A percentile compares a stretch with the other conserved stretches of the same genome.
These are phyloP conservation scores for Scopus umbretta DNA, from an alignment of 2,113 vertebrate genomes.

Conservation along the genomic window DNA sequence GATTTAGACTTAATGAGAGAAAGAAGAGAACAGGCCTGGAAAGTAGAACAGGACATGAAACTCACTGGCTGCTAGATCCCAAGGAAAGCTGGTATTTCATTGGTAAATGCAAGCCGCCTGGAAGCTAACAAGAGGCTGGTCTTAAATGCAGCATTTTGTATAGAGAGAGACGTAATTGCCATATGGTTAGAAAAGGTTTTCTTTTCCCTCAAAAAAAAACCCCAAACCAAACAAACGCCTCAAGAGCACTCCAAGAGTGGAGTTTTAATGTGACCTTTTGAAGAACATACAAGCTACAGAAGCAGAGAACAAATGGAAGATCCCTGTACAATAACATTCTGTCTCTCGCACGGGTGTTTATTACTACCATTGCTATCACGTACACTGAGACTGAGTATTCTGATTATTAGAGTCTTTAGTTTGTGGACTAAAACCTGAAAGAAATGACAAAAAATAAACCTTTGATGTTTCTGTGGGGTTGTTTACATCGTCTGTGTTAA, in stretches of 20 bases:
- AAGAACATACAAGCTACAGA: background rate
- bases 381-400: background rate
- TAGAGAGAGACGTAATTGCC: background rate
- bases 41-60: background rate
- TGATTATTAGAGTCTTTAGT: background rate
- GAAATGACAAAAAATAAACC: background rate
- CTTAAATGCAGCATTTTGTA: background rate
- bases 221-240: background rate
- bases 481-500: background rate
- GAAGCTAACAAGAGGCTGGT: background rate
- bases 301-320: background rate
- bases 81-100: background rate
- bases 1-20: background rate
- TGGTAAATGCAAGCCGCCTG: background rate
- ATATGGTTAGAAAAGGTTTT: background rate
- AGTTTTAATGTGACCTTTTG: background rate
- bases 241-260: background rate
- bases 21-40: background rate
- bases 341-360: background rate
- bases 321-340: background rate
- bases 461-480: accelerated
- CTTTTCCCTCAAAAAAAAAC: background rate
- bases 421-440: background rate
- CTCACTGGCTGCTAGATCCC: background rate
- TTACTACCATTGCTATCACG: background rate